Evolutionary conservation across 2,113 vertebrate species (phyloP), one percentile per base, ranked within the genome.

Genomic region (Atlantisia rogersi): DNA sequence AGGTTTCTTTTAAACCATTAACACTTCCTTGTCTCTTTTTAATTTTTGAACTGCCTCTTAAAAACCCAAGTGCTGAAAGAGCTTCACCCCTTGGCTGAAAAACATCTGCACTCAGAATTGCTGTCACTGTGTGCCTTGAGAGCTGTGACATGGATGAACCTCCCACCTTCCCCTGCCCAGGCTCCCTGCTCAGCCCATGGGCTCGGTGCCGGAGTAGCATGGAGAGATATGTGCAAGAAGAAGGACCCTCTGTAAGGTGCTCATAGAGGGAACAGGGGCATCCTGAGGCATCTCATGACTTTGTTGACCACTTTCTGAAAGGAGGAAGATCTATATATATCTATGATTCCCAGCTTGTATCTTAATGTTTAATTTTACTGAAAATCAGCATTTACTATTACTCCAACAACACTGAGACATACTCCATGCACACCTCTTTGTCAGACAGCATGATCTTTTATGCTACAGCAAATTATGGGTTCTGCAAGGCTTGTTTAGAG

Each of bases 401-500:
- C 35, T 53, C 16, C n/a, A 53, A 3, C 3, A 8, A 4, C 48
- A 59, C 44, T 5, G 48, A 10, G 35, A 44, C 20, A 15, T 0
- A 3, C 32, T 31, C 44, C 32, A 4, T 0, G 0, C 15, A 10
- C 46, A 31, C 6, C 15, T 63, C 29, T 39, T 2, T n/a, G 32
- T 8, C 29, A 42, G 62, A 20, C 35, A 79, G 24, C 52, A 35
- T 0, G 5, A 3, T 7, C 80, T 75, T 68, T 53, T 1, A 15
- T 20, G 53, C 64, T 58, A 1, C 35, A 64, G 62, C 2, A 8
- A 22, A 64, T 11, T 6, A 4, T 3, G 31, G 26, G 22, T 20
- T 89, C 32, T 89, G 52, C 78, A 70, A 69, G 35, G 12, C 28
- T 15, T 28, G 15, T 24, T 10, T n/a, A 22, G 71, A 35, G 59